Evolutionary conservation across 2,113 vertebrate genomes (phyloP).

Genomic region (Platichthys stellatus): DNA sequence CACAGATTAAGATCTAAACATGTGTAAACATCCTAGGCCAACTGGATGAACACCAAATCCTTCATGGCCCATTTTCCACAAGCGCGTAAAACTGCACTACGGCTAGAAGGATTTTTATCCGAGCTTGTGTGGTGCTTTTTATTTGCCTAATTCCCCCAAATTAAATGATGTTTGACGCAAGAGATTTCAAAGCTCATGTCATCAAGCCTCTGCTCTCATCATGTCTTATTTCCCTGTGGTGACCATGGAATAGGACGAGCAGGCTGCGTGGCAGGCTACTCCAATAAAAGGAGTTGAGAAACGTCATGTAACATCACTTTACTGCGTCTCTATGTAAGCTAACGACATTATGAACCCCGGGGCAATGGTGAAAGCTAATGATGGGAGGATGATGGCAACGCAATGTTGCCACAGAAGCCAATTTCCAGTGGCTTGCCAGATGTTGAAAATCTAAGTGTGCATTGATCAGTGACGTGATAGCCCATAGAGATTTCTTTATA

Average conservation of each 20-base stretch:
- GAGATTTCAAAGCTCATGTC: slow-evolving; percentile 85
- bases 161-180: slow-evolving; percentile 93
- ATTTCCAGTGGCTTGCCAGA: slow-evolving; percentile 98
- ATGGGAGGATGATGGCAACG: slow-evolving; percentile 95
- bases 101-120: slow-evolving; percentile 85
- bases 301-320: slow-evolving; percentile 91
- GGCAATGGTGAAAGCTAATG: slow-evolving; percentile 90
- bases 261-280: slow-evolving; percentile 90
- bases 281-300: slow-evolving; percentile 90
- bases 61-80: slow-evolving; percentile 93
- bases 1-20: slow-evolving; percentile 24
- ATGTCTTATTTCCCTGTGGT: slow-evolving; percentile 96
- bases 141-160: slow-evolving; percentile 94
- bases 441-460: slow-evolving; percentile 95
- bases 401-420: slow-evolving; percentile 84
- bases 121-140: slow-evolving; percentile 88
- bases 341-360: slow-evolving; percentile 90
- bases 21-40: slow-evolving; percentile 25
- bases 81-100: slow-evolving; percentile 91
- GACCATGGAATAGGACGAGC: slow-evolving; percentile 96
- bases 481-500: slow-evolving; percentile 60
- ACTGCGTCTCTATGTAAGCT: slow-evolving; percentile 72
- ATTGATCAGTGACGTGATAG: slow-evolving; percentile 95
- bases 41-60: slow-evolving; percentile 70
- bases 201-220: slow-evolving; percentile 89